Evolutionary conservation across 2,888 invertebrate species (phyloP).

Genomic region (Galerucella calmariensis): DNA sequence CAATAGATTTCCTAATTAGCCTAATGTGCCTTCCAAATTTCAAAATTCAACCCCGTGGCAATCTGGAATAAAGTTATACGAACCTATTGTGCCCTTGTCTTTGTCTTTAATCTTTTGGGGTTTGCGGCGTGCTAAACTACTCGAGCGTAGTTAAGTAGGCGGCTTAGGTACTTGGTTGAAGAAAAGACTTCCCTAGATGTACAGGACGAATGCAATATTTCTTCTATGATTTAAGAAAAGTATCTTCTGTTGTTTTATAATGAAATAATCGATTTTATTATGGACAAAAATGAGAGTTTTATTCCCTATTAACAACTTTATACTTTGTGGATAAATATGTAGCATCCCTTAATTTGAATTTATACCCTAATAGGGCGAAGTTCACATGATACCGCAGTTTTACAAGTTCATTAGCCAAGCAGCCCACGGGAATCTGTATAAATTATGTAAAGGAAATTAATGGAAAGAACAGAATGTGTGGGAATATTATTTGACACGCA

Average conservation of each 20-base stretch:
- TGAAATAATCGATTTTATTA: too few species aligned
- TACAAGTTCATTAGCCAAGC: not conserved
- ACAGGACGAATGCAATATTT: not conserved
- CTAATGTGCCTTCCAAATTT: constrained; percentile 5
- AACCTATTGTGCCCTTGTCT: constrained; percentile 10
- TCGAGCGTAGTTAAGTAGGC: constrained; percentile 15
- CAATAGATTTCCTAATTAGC: constrained; percentile 17
- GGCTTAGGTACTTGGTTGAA: not conserved
- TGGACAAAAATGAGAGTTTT: too few species aligned
- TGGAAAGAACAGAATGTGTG: not conserved
- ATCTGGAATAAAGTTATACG: constrained; percentile 13
- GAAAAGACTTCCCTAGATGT: not conserved
- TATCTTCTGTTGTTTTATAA: too few species aligned
- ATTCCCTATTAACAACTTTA: too few species aligned
- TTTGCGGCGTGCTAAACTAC: not conserved
- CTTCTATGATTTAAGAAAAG: not conserved
- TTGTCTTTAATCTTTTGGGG: constrained; percentile 16
- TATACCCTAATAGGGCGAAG: not conserved
- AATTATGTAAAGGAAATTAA: too few species aligned
- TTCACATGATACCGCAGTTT: not conserved
- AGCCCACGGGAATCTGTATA: not conserved
- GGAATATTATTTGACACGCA: too few species aligned
- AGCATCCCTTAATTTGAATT: not conserved
- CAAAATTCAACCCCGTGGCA: constrained; percentile 1
- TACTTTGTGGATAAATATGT: not conserved